These are phyloP conservation scores for Brachionus koreanus DNA, from an alignment of 1,140 invertebrate species.

Conservation along the genomic window DNA sequence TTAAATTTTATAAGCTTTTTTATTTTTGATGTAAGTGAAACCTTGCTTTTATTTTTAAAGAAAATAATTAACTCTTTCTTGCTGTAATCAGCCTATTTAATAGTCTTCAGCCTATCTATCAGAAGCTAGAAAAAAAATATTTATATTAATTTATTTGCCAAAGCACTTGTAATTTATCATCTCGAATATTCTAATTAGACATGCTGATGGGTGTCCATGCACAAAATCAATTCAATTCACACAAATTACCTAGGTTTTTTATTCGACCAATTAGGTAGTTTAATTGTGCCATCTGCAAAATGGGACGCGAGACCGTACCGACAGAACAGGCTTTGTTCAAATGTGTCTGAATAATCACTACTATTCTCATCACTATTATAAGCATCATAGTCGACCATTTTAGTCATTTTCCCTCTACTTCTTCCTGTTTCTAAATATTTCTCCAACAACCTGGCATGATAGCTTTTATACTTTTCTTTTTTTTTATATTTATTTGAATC, in stretches of 20 bases:
- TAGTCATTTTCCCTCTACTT: constrained; percentile 29
- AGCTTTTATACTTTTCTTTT: constrained; percentile 35
- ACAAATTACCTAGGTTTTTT: constrained; percentile 6
- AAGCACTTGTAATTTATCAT: not conserved
- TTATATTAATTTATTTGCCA: not conserved
- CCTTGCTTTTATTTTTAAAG: not conserved
- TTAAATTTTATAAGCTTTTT: not conserved
- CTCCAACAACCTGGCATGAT: not conserved
- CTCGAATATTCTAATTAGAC: not conserved
- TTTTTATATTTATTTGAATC: not conserved
- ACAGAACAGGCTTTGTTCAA: not conserved
- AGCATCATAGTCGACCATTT: not conserved
- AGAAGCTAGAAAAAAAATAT: not conserved
- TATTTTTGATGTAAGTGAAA: not conserved
- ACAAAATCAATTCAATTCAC: not conserved
- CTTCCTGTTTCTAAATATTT: constrained; percentile 16
- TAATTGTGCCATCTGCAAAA: not conserved
- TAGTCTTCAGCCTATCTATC: not conserved
- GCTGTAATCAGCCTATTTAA: not conserved
- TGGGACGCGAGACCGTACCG: constrained; percentile 2
- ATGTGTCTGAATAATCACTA: not conserved
- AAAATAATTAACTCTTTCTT: not conserved
- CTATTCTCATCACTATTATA: constrained; percentile 20
- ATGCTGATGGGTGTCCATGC: not conserved
- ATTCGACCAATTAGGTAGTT: constrained; percentile 16